Base-by-base conservation (phyloP, 2,888 invertebrate species). In the Clitarchus hookeri region DNA sequence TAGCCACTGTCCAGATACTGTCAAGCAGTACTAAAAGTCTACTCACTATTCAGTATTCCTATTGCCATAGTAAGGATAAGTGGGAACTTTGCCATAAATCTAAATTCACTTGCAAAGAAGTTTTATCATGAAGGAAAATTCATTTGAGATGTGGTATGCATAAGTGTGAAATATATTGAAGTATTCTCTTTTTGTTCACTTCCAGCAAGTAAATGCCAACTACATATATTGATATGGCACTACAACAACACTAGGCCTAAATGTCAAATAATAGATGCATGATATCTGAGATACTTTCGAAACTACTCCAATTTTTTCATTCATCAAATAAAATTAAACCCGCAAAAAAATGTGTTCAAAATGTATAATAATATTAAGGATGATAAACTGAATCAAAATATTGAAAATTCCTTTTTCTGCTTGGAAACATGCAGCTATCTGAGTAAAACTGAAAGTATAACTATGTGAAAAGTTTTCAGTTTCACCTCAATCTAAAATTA, bases 31-130 rank as follows among this genome's bases (percentile, higher is more conserved):
- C 65, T 65, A 65, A 12, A 65, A 65, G 6, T n/a, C 65, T 65
- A 65, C 65, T 65, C 65, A 65, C 65, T 65, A 65, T 65, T 65
- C 65, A 65, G n/a, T 65, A 65, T 23, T 65, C 16, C 65, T 65
- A 65, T 23, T 65, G 65, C 65, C 65, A 65, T 65, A 65, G 65
- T 65, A 0, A 65, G 65, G 65, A 65, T 65, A 65, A 65, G n/a
- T 23, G 23, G n/a, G 65, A 65, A 65, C 65, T 65, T 65, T n/a
- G n/a, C n/a, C 53, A 65, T 65, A n/a, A 65, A n/a, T 65, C 65
- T 65, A 65, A 36, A 53, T 65, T 65, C n/a, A 65, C 23, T 65
- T 65, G 65, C 19, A 65, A 65, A n/a, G n/a, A 65, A n/a, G 11
- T 65, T 65, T 8, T 65, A 65, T 65, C 65, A 65, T 48, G 48